Evolutionary conservation across 1,140 invertebrate species (phyloP).

Genomic region (Leptoteleia sp.): DNA sequence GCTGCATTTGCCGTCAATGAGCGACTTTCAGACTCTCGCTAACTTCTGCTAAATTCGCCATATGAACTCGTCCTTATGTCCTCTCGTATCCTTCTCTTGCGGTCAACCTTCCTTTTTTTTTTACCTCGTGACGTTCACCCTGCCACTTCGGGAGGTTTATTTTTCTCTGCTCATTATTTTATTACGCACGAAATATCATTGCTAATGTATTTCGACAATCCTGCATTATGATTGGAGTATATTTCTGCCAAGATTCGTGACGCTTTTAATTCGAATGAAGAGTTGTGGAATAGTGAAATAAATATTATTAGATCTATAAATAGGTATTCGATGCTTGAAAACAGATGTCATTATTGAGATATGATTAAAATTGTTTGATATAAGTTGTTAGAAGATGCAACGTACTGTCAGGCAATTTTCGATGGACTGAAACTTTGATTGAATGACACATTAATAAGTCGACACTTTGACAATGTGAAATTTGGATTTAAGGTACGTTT

Average conservation of each 20-base stretch:
- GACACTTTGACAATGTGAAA: too few species aligned
- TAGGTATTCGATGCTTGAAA: too few species aligned
- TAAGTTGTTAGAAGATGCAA: too few species aligned
- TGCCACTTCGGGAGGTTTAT: conserved; percentile 10
- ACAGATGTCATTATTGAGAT: too few species aligned
- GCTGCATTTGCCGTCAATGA: conserved; percentile 45
- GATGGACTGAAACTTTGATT: too few species aligned
- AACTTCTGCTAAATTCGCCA: conserved; percentile 33
- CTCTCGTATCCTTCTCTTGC: conserved; percentile 4
- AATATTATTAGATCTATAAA: too few species aligned
- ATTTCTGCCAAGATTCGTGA: neutral
- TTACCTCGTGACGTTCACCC: conserved; percentile 5
- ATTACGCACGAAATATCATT: conserved; percentile 22
- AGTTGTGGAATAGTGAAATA: too few species aligned
- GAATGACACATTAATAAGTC: too few species aligned
- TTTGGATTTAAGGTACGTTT: too few species aligned
- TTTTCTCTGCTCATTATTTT: conserved; percentile 25
- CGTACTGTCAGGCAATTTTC: too few species aligned
- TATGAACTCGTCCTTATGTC: conserved; percentile 34
- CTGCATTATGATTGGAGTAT: conserved; percentile 6
- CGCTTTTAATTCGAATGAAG: too few species aligned
- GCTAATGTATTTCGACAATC: conserved; percentile 25
- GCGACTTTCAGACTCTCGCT: conserved; percentile 14
- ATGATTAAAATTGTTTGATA: too few species aligned
- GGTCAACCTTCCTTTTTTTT: conserved; percentile 18